A percentile compares a stretch with the other conserved stretches of the same genome.
Evolutionary conservation across 2,113 vertebrate genomes (phyloP).

Genomic region (Aphyosemion australe): DNA sequence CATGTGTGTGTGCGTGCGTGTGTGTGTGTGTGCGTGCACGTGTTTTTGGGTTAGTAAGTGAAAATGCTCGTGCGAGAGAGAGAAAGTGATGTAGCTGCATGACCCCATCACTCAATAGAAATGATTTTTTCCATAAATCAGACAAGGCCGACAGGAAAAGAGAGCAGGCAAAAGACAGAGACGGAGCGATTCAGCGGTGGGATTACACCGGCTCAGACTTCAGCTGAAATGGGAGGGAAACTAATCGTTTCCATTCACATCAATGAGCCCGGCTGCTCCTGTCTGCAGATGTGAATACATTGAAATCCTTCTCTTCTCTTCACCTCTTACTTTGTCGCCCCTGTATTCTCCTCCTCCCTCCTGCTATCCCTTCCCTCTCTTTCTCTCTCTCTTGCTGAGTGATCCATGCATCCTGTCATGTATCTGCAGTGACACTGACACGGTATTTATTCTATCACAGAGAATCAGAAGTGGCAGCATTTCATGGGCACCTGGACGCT

Average conservation of each 20-base stretch:
- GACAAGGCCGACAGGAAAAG: slow-evolving; percentile 37
- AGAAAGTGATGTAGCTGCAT: slow-evolving; percentile 37
- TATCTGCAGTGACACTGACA: slow-evolving; percentile 41
- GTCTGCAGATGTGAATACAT: slow-evolving; percentile 49
- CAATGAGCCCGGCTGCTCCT: slow-evolving; percentile 44
- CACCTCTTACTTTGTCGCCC: slow-evolving; percentile 21
- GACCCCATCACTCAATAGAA: slow-evolving; percentile 68
- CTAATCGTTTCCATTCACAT: slow-evolving; percentile 63
- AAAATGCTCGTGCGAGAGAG: slow-evolving; percentile 13
- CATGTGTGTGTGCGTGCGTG: too few relatives aligned
- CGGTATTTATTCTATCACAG: slow-evolving; percentile 60
- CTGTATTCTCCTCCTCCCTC: background rate
- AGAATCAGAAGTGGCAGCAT: slow-evolving; percentile 63
- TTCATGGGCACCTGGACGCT: slow-evolving; percentile 59
- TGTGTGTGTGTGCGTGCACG: background rate
- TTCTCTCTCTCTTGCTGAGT: slow-evolving; percentile 21
- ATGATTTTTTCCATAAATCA: slow-evolving; percentile 73
- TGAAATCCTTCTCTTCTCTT: slow-evolving; percentile 34
- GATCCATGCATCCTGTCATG: slow-evolving; percentile 47
- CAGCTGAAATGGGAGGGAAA: slow-evolving; percentile 55
- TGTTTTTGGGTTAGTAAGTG: slow-evolving; percentile 32
- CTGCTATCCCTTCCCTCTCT: background rate
- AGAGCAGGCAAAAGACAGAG: slow-evolving; percentile 41
- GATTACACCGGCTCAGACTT: slow-evolving; percentile 59
- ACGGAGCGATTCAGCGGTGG: slow-evolving; percentile 56